Evolutionary conservation across 2,888 invertebrate genomes (phyloP), one percentile per base, ranked within the genome.

Genomic region (Sicus ferrugineus): DNA sequence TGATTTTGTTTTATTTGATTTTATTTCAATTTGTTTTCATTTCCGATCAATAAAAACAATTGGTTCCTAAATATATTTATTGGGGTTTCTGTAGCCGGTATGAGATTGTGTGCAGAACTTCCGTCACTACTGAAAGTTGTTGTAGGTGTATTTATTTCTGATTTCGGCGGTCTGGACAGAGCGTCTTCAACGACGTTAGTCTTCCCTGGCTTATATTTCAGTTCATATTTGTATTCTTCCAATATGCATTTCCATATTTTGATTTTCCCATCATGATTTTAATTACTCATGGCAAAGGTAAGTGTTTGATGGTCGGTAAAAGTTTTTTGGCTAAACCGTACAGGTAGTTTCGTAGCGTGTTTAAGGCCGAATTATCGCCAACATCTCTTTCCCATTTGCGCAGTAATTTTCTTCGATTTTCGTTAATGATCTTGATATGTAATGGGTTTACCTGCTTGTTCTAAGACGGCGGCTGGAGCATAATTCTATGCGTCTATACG

Each of bases 11-110:
- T 38, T 9, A 11, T 38, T 38, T 38, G 38, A 11, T 11, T 38
- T 56, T 1, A 54, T 71, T 26, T 64, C 11, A 21, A 72, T 73
- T 65, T 52, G 52, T 56, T 5, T 4, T 50, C 50, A 3, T n/a
- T 50, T 21, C n/a, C 28, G 34, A 21, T 72, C 54, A 19, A 50
- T 52, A 72, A 1, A 38, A 70, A 66, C 21, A 74, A 63, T 69
- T 74, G 73, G 9, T 71, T 75, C 21, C 73, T 70, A 38, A 74
- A 74, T 0, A 66, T 71, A 52, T 74, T 74, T 21, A 71, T 67
- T 9, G 73, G 73, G 42, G 62, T 52, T n/a, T 72, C 58, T 3
- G 70, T 48, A n/a, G 46, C 62, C 23, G 63, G 64, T 9, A 75
- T 72, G 2, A 75, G 52, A 11, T 73, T 46, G 23, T 73, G 70